A percentile compares a stretch with the other conserved stretches of the same genome.
phyloP scores from a whole-genome alignment of 2,888 invertebrate genomes.

The Drosophila tripunctata region DNA sequence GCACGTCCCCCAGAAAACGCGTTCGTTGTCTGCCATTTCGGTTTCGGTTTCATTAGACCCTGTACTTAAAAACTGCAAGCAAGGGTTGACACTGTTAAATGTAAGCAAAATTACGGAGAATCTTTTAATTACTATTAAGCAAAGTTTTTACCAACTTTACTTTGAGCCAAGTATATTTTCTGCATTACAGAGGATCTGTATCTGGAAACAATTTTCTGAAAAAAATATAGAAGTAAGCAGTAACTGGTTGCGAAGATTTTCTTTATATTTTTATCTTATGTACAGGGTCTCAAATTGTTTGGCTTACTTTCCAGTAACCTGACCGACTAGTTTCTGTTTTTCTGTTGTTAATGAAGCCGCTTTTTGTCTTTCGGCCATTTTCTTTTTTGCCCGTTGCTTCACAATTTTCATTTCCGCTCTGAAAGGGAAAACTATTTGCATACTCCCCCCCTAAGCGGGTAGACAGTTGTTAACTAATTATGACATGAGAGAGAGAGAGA shows the following conservation, averaged over 20 bases:
- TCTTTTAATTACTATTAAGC: too few relatives aligned
- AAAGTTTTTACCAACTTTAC: too few relatives aligned
- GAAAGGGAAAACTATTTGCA: neutral
- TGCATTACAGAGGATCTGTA: too few relatives aligned
- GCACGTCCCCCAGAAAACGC: constrained; percentile 40
- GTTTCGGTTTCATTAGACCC: neutral
- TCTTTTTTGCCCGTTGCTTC: constrained; percentile 7
- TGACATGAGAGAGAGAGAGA: neutral
- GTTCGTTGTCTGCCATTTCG: neutral
- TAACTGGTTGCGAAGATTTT: too few relatives aligned
- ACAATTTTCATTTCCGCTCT: constrained; percentile 28
- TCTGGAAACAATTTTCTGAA: too few relatives aligned
- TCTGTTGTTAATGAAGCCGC: constrained; percentile 64
- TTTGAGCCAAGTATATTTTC: too few relatives aligned
- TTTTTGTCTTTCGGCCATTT: constrained; percentile 34
- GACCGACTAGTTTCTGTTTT: neutral
- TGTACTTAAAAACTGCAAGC: neutral
- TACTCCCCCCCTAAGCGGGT: too few relatives aligned
- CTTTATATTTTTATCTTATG: too few relatives aligned
- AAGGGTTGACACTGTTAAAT: neutral
- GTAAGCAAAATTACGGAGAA: too few relatives aligned
- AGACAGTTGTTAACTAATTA: constrained; percentile 57
- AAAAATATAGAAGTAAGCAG: too few relatives aligned
- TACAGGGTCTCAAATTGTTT: neutral
- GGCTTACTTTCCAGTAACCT: neutral